Evolutionary conservation across 1,140 invertebrate genomes (phyloP).

Genomic region (Meloidogyne hapla): DNA sequence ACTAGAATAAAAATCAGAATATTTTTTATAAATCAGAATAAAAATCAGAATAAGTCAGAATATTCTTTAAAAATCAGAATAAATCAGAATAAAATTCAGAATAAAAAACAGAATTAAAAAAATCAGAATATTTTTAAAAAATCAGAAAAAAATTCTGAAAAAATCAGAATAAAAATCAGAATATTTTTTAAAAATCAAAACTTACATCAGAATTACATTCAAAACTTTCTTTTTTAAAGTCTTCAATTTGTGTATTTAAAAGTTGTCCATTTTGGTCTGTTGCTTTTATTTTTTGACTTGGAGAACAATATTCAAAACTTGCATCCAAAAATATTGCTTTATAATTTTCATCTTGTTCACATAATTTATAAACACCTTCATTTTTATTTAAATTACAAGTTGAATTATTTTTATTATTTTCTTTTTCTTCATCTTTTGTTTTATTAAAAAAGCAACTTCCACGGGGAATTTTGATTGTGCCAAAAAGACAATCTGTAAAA

Average conservation of each 20-base stretch:
- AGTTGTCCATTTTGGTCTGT: not conserved
- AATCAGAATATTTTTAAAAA: not conserved
- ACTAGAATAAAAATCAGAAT: not conserved
- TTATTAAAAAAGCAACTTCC: slow-evolving; percentile 2
- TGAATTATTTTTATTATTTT: not conserved
- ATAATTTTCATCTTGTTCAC: not conserved
- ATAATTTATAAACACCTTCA: not conserved
- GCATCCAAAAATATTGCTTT: not conserved
- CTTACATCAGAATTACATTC: slow-evolving; percentile 1
- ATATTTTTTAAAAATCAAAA: not conserved
- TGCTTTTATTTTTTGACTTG: not conserved
- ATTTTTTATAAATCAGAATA: not conserved
- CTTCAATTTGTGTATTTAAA: not conserved
- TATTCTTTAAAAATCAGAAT: not conserved
- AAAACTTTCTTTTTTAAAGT: not conserved
- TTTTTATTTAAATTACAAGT: not conserved
- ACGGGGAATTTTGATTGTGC: not conserved
- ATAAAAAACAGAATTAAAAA: not conserved
- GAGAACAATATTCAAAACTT: not conserved
- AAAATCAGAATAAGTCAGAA: not conserved
- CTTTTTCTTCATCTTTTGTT: not conserved
- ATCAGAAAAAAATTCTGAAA: not conserved
- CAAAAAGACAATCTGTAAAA: not conserved
- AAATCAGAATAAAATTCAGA: not conserved
- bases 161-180: not conserved